These are phyloP conservation scores for Gopherus evgoodei DNA, from an alignment of 2,113 vertebrate species.

Conservation along the genomic window DNA sequence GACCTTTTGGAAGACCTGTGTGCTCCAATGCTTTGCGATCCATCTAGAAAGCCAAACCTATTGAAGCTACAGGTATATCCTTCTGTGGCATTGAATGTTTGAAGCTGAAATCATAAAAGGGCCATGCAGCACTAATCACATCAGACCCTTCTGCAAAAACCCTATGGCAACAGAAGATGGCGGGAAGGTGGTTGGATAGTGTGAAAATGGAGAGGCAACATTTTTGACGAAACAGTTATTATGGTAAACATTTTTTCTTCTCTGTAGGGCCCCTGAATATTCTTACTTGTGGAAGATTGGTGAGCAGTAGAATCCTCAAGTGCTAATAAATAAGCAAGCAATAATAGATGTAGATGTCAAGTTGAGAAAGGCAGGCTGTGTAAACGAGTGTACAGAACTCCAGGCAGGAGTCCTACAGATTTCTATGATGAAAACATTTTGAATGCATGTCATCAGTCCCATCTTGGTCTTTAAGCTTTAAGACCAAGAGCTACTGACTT, in stretches of 20 bases:
- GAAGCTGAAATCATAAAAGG: too few species aligned
- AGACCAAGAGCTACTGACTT: not conserved
- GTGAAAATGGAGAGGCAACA: not conserved
- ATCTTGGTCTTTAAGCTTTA: not conserved
- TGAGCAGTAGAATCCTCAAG: not conserved
- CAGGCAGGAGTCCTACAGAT: not conserved
- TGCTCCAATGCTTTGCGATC: too few species aligned
- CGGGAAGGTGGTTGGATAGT: not conserved
- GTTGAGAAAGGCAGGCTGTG: not conserved
- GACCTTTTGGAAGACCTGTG: too few species aligned
- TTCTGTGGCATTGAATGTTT: too few species aligned
- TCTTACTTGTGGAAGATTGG: not conserved
- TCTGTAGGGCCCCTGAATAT: not conserved
- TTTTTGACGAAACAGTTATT: not conserved
- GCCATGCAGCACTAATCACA: too few species aligned
- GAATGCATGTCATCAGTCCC: not conserved
- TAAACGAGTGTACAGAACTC: not conserved
- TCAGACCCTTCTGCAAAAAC: too few species aligned
- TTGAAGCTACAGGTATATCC: too few species aligned
- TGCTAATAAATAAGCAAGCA: not conserved
- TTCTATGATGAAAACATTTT: not conserved
- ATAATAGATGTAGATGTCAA: not conserved
- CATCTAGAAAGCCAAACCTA: too few species aligned
- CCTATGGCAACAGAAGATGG: too few species aligned
- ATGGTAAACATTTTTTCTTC: not conserved